Evolutionary conservation across 2,113 vertebrate genomes (phyloP), one percentile per base, ranked within the genome.

Genomic region (Pogonocichla stellata): DNA sequence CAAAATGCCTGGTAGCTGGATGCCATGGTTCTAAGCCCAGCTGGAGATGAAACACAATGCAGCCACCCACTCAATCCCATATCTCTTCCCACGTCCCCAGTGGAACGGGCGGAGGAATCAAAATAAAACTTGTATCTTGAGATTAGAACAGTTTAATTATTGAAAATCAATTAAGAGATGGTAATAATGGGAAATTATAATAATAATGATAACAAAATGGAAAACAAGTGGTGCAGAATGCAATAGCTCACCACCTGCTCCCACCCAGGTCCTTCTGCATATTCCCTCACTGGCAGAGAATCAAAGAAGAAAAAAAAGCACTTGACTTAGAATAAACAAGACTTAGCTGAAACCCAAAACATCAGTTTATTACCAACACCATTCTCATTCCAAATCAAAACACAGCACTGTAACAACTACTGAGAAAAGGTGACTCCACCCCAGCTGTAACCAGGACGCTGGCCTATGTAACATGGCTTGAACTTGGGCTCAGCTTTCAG

Each of bases 381-480:
- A 50, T 26, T 67, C 7, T 18, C 43, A 66, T 58, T 42, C 25
- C 43, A 50, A 57, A 75, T 50, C 25, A 50, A 50, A 75, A 25
- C 1, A 8, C 25, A 25, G 34, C 31, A 34, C 17, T 34, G 16
- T 34, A 29, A 85, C 42, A 42, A 12, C 25, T 26, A 5, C 25
- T 31, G 71, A 25, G 34, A 31, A 42, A 66, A 65, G 3, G 0
- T 48, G 19, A 23, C 29, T n/a, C 15, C n/a, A 16, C 12, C 34
- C 31, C 17, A 11, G 16, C 19, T 50, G 31, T 34, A 50, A 31
- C 13, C 34, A 50, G 19, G 31, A 31, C 43, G 42, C 7, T 0
- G 2, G 42, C 6, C 12, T 18, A 5, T 10, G 34, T 11, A 34
- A 9, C 1, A 0, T 6, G 22, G 18, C 50, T 60, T 64, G 56